Base-by-base conservation (phyloP, 2,797 vertebrate species). In the Acridotheres tristis region DNA sequence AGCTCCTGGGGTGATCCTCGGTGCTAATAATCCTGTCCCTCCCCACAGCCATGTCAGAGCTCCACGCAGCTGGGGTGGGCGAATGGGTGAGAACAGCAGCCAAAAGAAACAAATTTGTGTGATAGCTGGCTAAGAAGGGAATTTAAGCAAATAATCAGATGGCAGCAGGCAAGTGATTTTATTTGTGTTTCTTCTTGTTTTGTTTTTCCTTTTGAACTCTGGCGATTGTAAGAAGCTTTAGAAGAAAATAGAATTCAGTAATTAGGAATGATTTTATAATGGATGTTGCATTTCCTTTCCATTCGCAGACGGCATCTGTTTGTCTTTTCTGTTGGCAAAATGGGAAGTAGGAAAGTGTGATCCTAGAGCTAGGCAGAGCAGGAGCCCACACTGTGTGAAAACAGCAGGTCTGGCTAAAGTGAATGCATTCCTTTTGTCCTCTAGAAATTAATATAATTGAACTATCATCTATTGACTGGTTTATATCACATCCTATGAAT, bases 401-500 rank as follows among this genome's bases (percentile, higher is more conserved):
- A 43, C 80, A 93, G 94, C 94, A 95, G 90, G 40, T 95, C 95
- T 94, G 88, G 85, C 92, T 96, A 62, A 94, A 94, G 89, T 40
- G 93, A 97, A 98, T 96, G 97, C 98, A 98, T 99, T 99, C 98
- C 98, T 98, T 98, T 97, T 97, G 97, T 98, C 98, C 97, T 98
- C 97, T 98, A 98, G 98, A 98, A 97, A 98, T 98, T 98, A 97
- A 97, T 97, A 97, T 97, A 96, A 96, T 96, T 96, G 93, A 97
- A 97, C 97, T 98, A 97, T 97, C 98, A 98, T 98, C 97, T 98
- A 96, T 97, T 97, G 97, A 98, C 98, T 98, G 97, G 98, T 98
- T 98, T 98, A 98, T 98, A 98, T 98, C 97, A 96, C 99, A 99
- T 98, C 98, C 98, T 99, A 98, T 99, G 99, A 99, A 99, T 99